Base-by-base conservation (phyloP, 1,140 invertebrate species). In the Aphis craccivora region DNA sequence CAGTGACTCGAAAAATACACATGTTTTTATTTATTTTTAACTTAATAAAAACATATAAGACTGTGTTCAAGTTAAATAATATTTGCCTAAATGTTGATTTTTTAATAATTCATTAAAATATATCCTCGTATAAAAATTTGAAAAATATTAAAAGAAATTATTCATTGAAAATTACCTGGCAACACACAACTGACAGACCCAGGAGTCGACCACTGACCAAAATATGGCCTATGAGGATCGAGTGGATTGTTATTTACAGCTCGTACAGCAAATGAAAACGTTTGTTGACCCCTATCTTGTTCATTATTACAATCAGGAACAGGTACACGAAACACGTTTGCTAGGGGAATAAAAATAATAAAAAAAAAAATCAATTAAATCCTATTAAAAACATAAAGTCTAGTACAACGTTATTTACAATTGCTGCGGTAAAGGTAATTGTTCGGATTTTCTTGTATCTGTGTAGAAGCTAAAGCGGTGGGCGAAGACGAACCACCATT, bases 171-270 rank as follows among this genome's bases (percentile, higher is more conserved):
- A 37, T 43, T 9, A 94, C 84, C 35, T 94, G 94, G 51, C 95
- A 35, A 90, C 93, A 94, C 48, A 95, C 94, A 91, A 96, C 94
- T 35, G 95, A 94, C 95, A 95, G 96, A 93, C 95, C 95, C 23
- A 95, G 94, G n/a, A 95, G 20, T 35, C 4, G 81, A 94, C 60
- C 89, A 84, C 11, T 37, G 88, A 9, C 90, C 81, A 76, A 45
- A 53, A 37, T 81, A 84, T 22, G 93, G 90, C 0, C 9, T 51
- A 14, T 37, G 3, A 22, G 76, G 22, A 83, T 92, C n/a, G 0
- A 22, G 18, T n/a, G 91, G 91, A 83, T 92, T 92, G 45, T 81
- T 81, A 14, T 92, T 92, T 7, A 92, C 91, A 18, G 91, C 91
- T 51, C 91, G 30, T 51, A 92, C 91, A 3, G 76, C 2, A 48